phyloP scores from a whole-genome alignment of 2,888 invertebrate genomes.

The Ophion slaviceki region DNA sequence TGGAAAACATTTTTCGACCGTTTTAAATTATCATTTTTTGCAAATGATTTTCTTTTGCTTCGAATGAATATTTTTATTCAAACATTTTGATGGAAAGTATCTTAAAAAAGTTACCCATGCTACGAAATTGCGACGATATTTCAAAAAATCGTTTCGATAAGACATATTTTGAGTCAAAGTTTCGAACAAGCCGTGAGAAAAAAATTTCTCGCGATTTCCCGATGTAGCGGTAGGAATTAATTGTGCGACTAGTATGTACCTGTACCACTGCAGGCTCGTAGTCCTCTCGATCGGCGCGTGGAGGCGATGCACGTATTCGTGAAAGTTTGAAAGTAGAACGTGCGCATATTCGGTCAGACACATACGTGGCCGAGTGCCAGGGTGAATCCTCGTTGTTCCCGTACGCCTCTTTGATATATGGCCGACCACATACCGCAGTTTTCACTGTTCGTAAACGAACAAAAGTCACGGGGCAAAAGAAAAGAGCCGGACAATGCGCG shows the following conservation, averaged over 20 bases:
- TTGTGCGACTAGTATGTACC: neutral
- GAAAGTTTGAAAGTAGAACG: constrained; percentile 44
- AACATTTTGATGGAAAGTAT: too few species aligned
- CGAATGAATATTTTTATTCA: too few species aligned
- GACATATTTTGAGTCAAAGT: neutral
- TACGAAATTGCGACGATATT: too few species aligned
- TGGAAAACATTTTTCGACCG: too few species aligned
- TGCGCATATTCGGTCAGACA: constrained; percentile 51
- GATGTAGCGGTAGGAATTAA: neutral
- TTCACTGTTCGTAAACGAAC: constrained; percentile 56
- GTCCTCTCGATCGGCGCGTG: neutral
- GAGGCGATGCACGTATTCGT: constrained; percentile 9
- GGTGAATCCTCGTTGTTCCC: constrained; percentile 28
- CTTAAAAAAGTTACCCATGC: too few species aligned
- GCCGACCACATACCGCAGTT: constrained; percentile 49
- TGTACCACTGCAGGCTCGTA: neutral
- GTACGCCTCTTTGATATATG: constrained; percentile 48
- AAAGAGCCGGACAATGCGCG: constrained; percentile 51
- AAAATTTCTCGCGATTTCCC: neutral
- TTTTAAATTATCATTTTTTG: neutral
- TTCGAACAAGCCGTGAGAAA: neutral
- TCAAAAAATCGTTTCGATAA: too few species aligned
- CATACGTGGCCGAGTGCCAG: constrained; percentile 46
- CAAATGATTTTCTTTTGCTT: neutral
- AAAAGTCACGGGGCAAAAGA: constrained; percentile 49